Evolutionary conservation across 2,797 vertebrate genomes (phyloP), one percentile per base, ranked within the genome.

Genomic region (Molossus molossus): DNA sequence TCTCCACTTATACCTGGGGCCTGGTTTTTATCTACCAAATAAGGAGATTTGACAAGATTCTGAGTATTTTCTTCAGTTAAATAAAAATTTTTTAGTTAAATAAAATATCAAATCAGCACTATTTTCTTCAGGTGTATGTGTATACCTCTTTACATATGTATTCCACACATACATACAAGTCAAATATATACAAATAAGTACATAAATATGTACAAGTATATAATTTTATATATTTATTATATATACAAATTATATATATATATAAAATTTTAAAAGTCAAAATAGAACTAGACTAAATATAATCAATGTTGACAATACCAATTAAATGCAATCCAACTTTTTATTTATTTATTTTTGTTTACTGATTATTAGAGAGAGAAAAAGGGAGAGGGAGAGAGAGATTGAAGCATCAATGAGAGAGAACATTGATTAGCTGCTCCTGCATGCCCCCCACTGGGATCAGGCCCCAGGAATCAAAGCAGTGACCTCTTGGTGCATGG

Each of bases 231-330:
- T 4, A 48, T 10, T 45, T 45, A 45, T 45, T 45, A 45, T 45
- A 1, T 15, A 8, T 40, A 15, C 62, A 40, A 18, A 9, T 62
- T 62, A 25, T 55, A 15, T 14, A 33, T 4, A 48, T 10, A 14
- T 8, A n/a, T n/a, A n/a, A n/a, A 87, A 65, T 62, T 85, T 80
- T 50, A 73, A 87, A 88, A 64, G n/a, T 45, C 85, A 95, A 53
- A 72, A 27, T 65, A 60, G 20, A 72, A 86, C 17, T 23, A 91
- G 33, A 69, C 6, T 55, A 77, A 33, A 23, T 27, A 33, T 3
- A 13, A 57, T 53, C 58, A 53, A 15, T 40, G 37, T 40, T 53
- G 45, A 70, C 12, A 80, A 76, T 85, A 14, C 55, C 18, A 93
- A 48, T 57, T 53, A 84, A 85, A 93, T 73, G 37, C 13, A 90